Base-by-base conservation (phyloP, 2,797 vertebrate species). In the Mormyrus hasselquistii region DNA sequence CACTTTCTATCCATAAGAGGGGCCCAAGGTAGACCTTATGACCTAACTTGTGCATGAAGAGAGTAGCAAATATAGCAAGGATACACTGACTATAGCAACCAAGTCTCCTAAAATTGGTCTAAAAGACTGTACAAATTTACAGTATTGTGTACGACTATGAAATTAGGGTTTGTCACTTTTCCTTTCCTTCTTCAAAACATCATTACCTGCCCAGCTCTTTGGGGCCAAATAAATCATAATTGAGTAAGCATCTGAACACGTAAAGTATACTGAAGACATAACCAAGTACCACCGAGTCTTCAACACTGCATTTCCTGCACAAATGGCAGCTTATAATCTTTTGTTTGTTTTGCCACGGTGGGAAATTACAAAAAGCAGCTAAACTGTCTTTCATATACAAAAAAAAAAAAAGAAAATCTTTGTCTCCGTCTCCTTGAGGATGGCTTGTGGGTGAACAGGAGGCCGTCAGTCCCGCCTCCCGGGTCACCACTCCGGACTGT, bases 111-210 rank as follows among this genome's bases (percentile, higher is more conserved):
- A 95, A 95, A 95, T 95, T 96, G 94, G 93, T 96, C 96, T 97
- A 96, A 96, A 96, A 97, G 96, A 96, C 96, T 97, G 96, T 97
- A 97, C 96, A 96, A 96, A 97, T 96, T 96, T 97, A 97, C 96
- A 97, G 95, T 95, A 96, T 95, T 96, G 95, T 96, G 95, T 96
- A 95, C 95, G 96, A 94, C 95, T 96, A 96, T 95, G 96, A 94
- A 95, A 95, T 94, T 65, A 88, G 82, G 76, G 55, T 86, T 88
- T 87, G 87, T 73, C 47, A 83, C 73, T 82, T 82, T 19, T 84
- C 47, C 55, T 82, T 82, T 29, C 79, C 29, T 85, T 65, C 34
- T 83, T 29, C 34, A 83, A 19, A 88, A 88, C 29, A 49, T 62
- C 55, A 73, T 88, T 22, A 52, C 76, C 41, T 44, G 34, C 57